Evolutionary conservation across 2,888 invertebrate species (phyloP), one percentile per base, ranked within the genome.

Genomic region (Dusona sp.): DNA sequence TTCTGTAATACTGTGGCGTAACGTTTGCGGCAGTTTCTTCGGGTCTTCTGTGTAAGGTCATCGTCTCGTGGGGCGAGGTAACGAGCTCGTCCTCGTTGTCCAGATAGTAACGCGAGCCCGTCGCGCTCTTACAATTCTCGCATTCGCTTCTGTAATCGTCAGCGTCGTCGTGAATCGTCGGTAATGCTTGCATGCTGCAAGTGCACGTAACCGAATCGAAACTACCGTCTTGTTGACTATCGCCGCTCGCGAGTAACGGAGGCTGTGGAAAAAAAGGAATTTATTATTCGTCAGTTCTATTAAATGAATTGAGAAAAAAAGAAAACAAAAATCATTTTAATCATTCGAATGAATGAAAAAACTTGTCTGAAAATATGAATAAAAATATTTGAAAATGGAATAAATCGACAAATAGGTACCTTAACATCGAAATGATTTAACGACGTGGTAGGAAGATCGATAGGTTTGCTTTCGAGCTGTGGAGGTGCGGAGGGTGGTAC

Each of bases 121-220:
- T 96, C 7, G 97, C 96, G 74, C 97, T 97, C 94, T 97, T 97
- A 94, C 97, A 97, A 95, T 97, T 97, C 94, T 97, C 97, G 94
- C 97, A 97, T 94, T 97, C 97, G 94, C 97, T 97, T 89, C 97
- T 95, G 93, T 97, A 97, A 94, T 97, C 97, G 92, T 97, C 97
- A 73, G 96, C 95, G 79, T 96, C 96, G 88, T 95, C 95, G 88
- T 93, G 94, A 75, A 93, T 88, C 70, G 94, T 93, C 82, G 93
- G 94, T 85, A 93, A 94, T 93, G 88, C 93, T 89, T 94, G 94
- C 90, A 93, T 91, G 72, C 92, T 94, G 79, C 94, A 94, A 22
- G 93, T 93, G 80, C 94, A 94, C 36, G 93, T 91, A 9, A 93
- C 93, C 33, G 94, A 94, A 80, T 94, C 94, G 83, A 94, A 94